These are phyloP conservation scores for Poeciliopsis turneri DNA, from an alignment of 2,797 vertebrate species.

Conservation along the genomic window DNA sequence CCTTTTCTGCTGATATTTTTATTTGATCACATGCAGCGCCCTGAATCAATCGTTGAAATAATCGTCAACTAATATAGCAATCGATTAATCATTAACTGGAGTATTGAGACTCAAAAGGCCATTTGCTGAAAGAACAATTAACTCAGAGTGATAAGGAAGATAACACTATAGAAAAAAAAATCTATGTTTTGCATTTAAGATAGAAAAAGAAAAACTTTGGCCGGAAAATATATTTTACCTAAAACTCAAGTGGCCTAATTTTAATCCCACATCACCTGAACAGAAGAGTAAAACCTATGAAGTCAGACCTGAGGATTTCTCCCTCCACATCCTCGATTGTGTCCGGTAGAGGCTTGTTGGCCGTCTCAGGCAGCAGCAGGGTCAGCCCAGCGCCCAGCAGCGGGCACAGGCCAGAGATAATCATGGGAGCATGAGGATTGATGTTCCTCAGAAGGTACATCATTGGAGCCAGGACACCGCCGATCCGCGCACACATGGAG, in stretches of 20 bases:
- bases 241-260: too few relatives aligned
- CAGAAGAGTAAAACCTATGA: background rate
- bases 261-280: background rate
- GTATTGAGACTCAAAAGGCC: too few relatives aligned
- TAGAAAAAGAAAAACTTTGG: too few relatives aligned
- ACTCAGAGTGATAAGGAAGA: too few relatives aligned
- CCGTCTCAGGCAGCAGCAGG: conserved; percentile 74
- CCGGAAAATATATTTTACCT: too few relatives aligned
- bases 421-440: conserved; percentile 71
- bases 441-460: conserved; percentile 63
- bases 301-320: conserved; percentile 41
- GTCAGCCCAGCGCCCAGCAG: conserved; percentile 73
- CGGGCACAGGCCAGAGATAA: conserved; percentile 74
- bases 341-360: conserved; percentile 72
- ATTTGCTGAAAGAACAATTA: too few relatives aligned
- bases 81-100: too few relatives aligned
- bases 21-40: background rate
- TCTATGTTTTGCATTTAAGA: too few relatives aligned
- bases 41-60: too few relatives aligned
- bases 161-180: too few relatives aligned
- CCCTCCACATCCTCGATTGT: conserved; percentile 71
- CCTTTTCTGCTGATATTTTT: background rate
- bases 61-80: too few relatives aligned
- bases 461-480: conserved; percentile 75
- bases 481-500: conserved; percentile 75